A percentile compares a stretch with the other conserved stretches of the same genome.
Conservation (phyloP, 2,888 invertebrate genomes). For the Petrolisthes cinctipes region DNA sequence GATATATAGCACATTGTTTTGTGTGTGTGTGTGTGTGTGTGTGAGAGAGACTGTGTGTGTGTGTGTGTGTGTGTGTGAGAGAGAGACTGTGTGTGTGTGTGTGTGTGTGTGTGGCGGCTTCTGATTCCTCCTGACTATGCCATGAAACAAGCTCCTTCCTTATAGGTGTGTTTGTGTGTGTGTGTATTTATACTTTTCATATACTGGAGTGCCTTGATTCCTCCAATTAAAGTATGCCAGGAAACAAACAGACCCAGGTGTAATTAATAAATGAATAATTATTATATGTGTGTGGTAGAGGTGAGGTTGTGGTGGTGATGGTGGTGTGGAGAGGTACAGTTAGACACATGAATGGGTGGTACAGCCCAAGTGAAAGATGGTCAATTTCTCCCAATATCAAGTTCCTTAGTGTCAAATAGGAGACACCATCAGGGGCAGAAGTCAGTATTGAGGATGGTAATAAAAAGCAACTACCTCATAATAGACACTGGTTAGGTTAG, state of each 20-base stretch:
- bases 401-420: too few species aligned
- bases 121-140: not conserved
- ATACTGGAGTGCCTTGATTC: not conserved
- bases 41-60: slow-evolving; percentile 6
- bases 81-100: not conserved
- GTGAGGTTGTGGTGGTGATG: not conserved
- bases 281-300: not conserved
- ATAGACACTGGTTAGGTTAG: not conserved
- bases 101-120: slow-evolving; percentile 12
- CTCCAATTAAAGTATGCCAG: too few species aligned
- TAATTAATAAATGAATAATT: too few species aligned
- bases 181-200: not conserved
- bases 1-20: too few species aligned
- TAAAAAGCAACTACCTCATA: too few species aligned
- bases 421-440: too few species aligned
- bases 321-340: too few species aligned
- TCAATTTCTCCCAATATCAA: too few species aligned
- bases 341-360: not conserved
- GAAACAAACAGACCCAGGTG: too few species aligned
- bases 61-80: not conserved
- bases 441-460: too few species aligned
- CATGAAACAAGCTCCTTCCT: too few species aligned
- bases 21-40: not conserved
- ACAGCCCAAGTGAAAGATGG: too few species aligned
- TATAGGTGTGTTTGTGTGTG: not conserved